Evolutionary conservation across 2,797 vertebrate species (phyloP).

Genomic region (Avahi laniger): DNA sequence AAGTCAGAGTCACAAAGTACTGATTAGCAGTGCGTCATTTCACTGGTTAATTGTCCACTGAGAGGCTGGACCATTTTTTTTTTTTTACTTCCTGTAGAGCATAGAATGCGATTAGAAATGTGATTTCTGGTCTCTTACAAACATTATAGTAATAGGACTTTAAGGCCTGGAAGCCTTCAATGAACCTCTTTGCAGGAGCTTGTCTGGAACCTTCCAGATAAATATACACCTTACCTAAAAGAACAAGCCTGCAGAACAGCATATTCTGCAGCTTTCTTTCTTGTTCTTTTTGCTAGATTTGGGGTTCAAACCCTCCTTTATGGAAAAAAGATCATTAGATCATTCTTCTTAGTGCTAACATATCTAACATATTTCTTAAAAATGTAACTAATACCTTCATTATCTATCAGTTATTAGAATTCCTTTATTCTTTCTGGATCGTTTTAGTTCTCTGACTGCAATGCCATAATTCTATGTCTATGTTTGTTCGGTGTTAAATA

Average conservation of each 20-base stretch:
- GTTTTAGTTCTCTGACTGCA: neutral
- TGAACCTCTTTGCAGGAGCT: neutral
- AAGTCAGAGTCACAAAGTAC: neutral
- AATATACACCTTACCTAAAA: neutral
- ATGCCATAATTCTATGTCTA: fast-evolving
- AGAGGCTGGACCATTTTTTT: neutral
- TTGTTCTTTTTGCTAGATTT: neutral
- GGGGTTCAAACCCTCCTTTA: neutral
- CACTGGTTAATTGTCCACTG: neutral
- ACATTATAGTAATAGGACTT: neutral
- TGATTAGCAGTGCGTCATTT: neutral
- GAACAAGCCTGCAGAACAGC: neutral
- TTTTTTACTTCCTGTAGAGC: neutral
- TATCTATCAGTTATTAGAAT: neutral
- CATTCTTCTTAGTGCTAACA: neutral
- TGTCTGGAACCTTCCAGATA: neutral
- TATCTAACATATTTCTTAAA: neutral
- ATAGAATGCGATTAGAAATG: neutral
- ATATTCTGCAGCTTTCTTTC: neutral
- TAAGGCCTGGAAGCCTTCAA: neutral
- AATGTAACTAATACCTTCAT: neutral
- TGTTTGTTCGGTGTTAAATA: neutral
- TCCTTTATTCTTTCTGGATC: neutral
- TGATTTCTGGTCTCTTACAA: neutral
- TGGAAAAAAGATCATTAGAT: neutral